Base-by-base conservation (phyloP, 1,140 invertebrate genomes). In the Apis laboriosa region DNA sequence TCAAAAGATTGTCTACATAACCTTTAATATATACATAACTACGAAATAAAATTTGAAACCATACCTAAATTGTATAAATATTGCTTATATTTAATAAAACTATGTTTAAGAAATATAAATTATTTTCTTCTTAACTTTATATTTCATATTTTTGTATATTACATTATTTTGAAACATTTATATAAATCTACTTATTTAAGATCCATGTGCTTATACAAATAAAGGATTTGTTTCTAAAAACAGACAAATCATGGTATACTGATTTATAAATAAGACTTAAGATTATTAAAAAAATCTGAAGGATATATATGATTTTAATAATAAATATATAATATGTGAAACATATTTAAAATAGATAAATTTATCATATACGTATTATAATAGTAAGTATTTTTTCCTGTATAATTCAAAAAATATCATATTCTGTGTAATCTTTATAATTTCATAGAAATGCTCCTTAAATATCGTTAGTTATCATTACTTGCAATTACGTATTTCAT, bases 401-500 rank as follows among this genome's bases (percentile, higher is more conserved):
- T 55, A 53, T 0, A 19, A 67, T 56, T 43, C 11, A 28, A 24
- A n/a, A 8, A 70, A 61, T 79, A 12, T 19, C 9, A 1, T n/a
- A 21, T 53, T 9, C 2, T 17, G 9, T 13, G 24, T 28, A 28
- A 53, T 13, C 0, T 53, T 43, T 9, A 1, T 5, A 15, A n/a
- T 34, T 53, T 55, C 63, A 77, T 83, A 56, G 76, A 60, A 28
- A 64, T 51, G 9, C 58, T 28, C 53, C 76, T 56, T 78, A 51
- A 64, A 9, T 24, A 67, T 55, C 24, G 49, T 77, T 82, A 9
- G 55, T 12, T 82, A n/a, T 70, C 64, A 28, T 67, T 60, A 77
- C 74, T 82, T 77, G n/a, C 12, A 82, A 70, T 63, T 34, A 24
- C 49, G 28, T 82, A 24, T 58, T 82, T 24, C 64, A 55, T 82